Evolutionary conservation across 2,888 invertebrate genomes (phyloP), one percentile per base, ranked within the genome.

Genomic region (Nineta flava): DNA sequence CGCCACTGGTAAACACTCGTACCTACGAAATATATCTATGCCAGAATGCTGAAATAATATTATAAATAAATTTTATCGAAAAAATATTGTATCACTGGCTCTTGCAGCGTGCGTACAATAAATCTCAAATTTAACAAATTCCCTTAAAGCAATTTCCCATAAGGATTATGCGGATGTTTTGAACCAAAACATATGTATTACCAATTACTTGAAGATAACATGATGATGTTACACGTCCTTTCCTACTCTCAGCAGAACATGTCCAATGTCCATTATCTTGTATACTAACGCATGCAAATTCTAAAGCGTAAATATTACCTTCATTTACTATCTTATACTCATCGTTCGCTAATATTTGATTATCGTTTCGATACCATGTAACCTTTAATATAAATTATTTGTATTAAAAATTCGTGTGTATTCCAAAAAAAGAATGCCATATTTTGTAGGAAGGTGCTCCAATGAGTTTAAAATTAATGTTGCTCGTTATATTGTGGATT

Each of bases 241-340:
- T 75, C 17, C 71, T 68, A 62, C 87, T 90, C 64, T 83, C 83
- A 0, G 87, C 87, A 58, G 82, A 81, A 61, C 88, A 85, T 49
- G 83, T 85, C 90, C 90, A 91, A 52, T 81, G 75, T 16, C 90
- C 90, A 34, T 83, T 82, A 63, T 91, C 91, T 57, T 87, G 83
- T 31, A 86, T 75, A 53, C 78, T 81, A 15, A 90, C 84, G 0
- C 87, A 84, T 0, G 83, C 82, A 17, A 91, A 78, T 63, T 90
- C 90, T 16, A 88, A 75, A 63, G 87, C 88, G 68, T 82, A 84
- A 67, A 88, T 88, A 62, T 80, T 81, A n/a, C 87, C 88, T 61
- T 91, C 90, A 57, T 85, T 81, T 15, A 82, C 80, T 59, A 86
- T 73, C 44, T 80, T 76, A 56, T 85, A 81, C 57, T 87, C 75